Percentiles rank a stretch among this genome's conserved stretches.
Conservation (phyloP, 1,140 invertebrate species). For the Drosophila mauritiana region DNA sequence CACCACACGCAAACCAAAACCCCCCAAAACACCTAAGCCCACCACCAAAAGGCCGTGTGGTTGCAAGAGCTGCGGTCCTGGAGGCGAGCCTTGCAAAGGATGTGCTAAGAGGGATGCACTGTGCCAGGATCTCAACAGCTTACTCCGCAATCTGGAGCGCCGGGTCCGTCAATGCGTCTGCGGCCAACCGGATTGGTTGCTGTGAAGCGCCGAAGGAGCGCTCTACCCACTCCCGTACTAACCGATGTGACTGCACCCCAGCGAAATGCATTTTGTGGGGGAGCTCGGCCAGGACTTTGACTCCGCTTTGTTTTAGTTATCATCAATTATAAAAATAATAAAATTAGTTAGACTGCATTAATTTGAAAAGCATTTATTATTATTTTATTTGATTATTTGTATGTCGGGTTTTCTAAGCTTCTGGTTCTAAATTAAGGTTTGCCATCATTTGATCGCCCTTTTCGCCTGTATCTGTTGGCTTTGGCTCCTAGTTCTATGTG, state of each 20-base stretch:
- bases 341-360: neutral
- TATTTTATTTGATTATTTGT: neutral
- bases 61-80: constrained; percentile 4
- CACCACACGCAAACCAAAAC: no score
- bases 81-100: neutral
- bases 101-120: neutral
- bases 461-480: neutral
- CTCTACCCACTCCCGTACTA: neutral
- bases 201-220: neutral
- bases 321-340: neutral
- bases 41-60: neutral
- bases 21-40: neutral
- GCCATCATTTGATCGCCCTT: no score
- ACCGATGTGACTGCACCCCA: neutral
- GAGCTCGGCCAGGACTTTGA: neutral
- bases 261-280: neutral
- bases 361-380: neutral
- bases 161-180: constrained; percentile 8
- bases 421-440: no score
- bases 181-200: neutral
- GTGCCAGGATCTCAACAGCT: neutral
- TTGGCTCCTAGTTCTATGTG: neutral
- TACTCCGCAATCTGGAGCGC: neutral
- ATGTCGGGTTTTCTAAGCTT: no score
- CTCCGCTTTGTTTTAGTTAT: neutral